Conservation (phyloP, 2,888 invertebrate genomes). For the Dicyrtoma fusca region DNA sequence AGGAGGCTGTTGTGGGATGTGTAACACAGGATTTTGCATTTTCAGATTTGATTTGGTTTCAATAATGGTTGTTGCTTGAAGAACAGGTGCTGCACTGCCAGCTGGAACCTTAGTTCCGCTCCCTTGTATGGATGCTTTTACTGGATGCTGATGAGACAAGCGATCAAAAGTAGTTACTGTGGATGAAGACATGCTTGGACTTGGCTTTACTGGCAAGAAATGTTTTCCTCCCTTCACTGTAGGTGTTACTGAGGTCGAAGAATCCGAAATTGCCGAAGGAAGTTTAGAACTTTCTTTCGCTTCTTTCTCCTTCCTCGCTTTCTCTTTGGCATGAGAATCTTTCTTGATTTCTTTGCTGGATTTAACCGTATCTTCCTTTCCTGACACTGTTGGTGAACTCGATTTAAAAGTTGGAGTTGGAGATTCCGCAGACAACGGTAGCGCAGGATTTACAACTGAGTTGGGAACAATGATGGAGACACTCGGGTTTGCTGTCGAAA, state of each 20-base stretch:
- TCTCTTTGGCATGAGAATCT: background rate
- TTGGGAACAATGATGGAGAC: no score
- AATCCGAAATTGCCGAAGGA: background rate
- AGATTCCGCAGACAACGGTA: no score
- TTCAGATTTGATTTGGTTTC: background rate
- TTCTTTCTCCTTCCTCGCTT: constrained; percentile 7
- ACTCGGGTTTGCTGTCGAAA: background rate
- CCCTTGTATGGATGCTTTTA: background rate
- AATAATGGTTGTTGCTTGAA: background rate
- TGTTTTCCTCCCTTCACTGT: no score
- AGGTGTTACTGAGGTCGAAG: no score
- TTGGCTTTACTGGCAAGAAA: no score
- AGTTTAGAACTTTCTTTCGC: background rate
- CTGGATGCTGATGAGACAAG: background rate
- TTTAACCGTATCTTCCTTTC: background rate
- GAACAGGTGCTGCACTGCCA: background rate
- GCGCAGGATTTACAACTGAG: no score
- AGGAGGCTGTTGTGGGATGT: constrained; percentile 15
- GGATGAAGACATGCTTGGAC: no score
- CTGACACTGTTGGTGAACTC: no score
- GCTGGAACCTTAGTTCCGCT: no score
- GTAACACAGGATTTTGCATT: constrained; percentile 10
- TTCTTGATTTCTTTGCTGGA: background rate
- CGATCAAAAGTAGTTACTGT: background rate
- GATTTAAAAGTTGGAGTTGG: no score